Base-by-base conservation (phyloP, 1,140 invertebrate species). In the Bradysia coprophila region DNA sequence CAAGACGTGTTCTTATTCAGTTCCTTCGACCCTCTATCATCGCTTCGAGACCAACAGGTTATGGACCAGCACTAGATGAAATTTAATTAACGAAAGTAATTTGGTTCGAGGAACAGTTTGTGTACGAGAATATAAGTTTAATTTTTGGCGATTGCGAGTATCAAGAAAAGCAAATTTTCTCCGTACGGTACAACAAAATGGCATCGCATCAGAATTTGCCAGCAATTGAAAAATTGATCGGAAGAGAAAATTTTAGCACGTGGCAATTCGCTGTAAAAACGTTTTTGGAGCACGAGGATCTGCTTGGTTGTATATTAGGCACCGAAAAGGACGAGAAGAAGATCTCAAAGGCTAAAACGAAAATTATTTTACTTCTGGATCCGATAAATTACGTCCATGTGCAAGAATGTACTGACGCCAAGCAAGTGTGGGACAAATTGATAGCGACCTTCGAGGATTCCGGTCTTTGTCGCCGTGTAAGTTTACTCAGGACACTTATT, bases 401-500 rank as follows among this genome's bases (percentile, higher is more conserved):
- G 40, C 44, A 48, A 43, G 36, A 45, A 24, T 49, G 48, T 19
- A 41, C 18, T 5, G 46, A 43, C 8, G 41, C 54, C 2, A 46
- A 43, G 37, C 48, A 53, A 44, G 49, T 53, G 8, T 59, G 51
- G 51, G 38, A 47, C 9, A 54, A 51, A 15, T 40, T 60, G 2
- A 18, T 50, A 43, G 46, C 42, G 28, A 44, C 48, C 3, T 59
- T 59, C 40, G 50, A 57, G 21, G 54, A 61, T 45, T 49, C 45
- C 9, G 59, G 54, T 38, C 32, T 60, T 8, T 49, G 50, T 19
- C 45, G 57, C 46, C 51, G 48, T 56, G 53, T 61, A 13, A 49
- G 49, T 16, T 44, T 61, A 36, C 39, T 61, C n/a, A 20, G 46
- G 37, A 49, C 47, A 36, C 18, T 57, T 20, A 50, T 55, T 5